Percentiles rank a stretch among this genome's conserved stretches.
Evolutionary conservation across 2,797 vertebrate species (phyloP).

Genomic region (Rhinogobio ventralis): DNA sequence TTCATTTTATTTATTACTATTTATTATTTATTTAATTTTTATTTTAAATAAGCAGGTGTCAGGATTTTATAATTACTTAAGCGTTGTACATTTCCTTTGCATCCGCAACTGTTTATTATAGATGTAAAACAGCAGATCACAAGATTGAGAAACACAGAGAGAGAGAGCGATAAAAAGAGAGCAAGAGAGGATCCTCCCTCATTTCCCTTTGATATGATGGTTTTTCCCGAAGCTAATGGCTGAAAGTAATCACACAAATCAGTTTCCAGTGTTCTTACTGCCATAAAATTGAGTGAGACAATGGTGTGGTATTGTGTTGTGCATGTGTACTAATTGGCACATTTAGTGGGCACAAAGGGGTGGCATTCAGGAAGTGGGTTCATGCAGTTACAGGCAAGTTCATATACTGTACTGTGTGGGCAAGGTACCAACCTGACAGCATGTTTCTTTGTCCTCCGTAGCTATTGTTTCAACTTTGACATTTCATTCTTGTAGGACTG

Average conservation of each 20-base stretch:
- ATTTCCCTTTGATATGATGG: conserved; percentile 39
- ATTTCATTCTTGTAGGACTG: not conserved
- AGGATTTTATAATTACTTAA: not conserved
- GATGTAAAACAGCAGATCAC: conserved; percentile 15
- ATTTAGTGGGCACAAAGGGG: not conserved
- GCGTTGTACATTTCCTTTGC: not conserved
- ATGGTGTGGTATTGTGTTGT: not conserved
- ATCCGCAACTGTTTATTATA: not conserved
- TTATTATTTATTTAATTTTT: not conserved
- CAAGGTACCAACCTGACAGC: not conserved
- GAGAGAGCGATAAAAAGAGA: not conserved
- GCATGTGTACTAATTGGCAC: conserved; percentile 25
- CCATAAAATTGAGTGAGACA: not conserved
- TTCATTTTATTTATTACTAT: not conserved
- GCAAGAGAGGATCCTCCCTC: conserved; percentile 17
- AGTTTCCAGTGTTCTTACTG: conserved; percentile 47
- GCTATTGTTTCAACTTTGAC: not conserved
- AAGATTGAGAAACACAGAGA: not conserved
- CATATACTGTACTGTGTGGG: not conserved
- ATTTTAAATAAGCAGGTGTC: not conserved
- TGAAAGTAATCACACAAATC: conserved; percentile 80
- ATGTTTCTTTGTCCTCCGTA: not conserved
- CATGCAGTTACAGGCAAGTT: not conserved
- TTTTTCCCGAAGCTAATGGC: conserved; percentile 75
- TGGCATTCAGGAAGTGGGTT: not conserved